These are phyloP conservation scores for Microplitis mediator DNA, from an alignment of 1,140 invertebrate species.

Conservation along the genomic window DNA sequence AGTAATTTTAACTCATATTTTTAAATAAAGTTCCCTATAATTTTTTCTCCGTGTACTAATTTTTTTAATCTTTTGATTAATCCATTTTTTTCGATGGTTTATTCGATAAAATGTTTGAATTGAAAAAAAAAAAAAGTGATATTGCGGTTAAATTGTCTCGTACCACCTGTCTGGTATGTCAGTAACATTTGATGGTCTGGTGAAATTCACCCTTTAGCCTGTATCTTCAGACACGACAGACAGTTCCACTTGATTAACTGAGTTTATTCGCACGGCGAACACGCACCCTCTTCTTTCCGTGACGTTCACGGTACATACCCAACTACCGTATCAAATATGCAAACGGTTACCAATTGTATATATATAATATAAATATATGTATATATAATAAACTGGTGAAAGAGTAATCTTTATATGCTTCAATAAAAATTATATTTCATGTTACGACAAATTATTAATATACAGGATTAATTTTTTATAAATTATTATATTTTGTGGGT, in stretches of 20 bases:
- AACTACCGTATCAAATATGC: conserved; percentile 3
- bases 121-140: background rate
- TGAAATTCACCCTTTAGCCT: conserved; percentile 33
- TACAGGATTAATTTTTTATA: no score
- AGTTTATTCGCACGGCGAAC: conserved; percentile 53
- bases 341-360: background rate
- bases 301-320: background rate
- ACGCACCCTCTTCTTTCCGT: conserved; percentile 33
- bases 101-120: no score
- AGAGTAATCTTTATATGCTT: background rate
- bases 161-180: conserved; percentile 47
- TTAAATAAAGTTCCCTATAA: no score
- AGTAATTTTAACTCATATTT: no score
- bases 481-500: no score
- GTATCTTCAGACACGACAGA: conserved; percentile 39
- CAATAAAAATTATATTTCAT: no score
- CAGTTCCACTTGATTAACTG: conserved; percentile 59
- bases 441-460: no score
- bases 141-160: conserved; percentile 18
- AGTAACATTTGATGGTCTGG: conserved; percentile 33
- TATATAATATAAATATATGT: conserved; percentile 1
- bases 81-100: no score
- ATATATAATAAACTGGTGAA: background rate
- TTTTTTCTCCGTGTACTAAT: no score
- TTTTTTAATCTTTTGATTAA: no score